phyloP scores from a whole-genome alignment of 2,113 vertebrate species.

The Plecotus auritus region DNA sequence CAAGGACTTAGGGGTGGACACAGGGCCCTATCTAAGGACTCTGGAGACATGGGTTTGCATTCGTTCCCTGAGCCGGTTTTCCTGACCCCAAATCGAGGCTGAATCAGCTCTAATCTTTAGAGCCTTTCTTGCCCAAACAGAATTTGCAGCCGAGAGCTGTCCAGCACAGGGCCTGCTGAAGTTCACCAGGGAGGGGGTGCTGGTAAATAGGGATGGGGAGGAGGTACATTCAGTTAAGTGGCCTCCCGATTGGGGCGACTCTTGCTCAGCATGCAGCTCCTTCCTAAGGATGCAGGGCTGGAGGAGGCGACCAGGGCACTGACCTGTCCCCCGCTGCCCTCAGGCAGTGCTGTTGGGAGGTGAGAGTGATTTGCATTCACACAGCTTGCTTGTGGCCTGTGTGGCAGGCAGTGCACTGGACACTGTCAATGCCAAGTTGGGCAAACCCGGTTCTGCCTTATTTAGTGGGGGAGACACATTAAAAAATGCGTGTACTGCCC shows the following conservation, averaged over 20 bases:
- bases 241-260: neutral
- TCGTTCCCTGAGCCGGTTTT: neutral
- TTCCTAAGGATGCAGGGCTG: neutral
- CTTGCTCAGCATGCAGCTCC: neutral
- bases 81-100: neutral
- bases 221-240: neutral
- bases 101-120: neutral
- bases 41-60: neutral
- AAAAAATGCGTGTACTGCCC: neutral
- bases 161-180: constrained; percentile 64
- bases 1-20: neutral
- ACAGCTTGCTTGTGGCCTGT: neutral
- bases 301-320: neutral
- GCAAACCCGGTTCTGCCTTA: neutral
- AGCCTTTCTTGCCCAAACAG: neutral
- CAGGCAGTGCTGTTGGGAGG: neutral
- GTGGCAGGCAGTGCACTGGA: neutral
- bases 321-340: neutral
- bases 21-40: neutral
- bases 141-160: constrained; percentile 46
- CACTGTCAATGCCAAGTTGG: neutral
- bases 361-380: neutral
- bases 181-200: neutral
- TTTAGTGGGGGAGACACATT: neutral
- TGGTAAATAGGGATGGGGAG: neutral